A percentile compares a stretch with the other conserved stretches of the same genome.
phyloP scores from a whole-genome alignment of 2,888 invertebrate genomes.

The Thecophora atra region DNA sequence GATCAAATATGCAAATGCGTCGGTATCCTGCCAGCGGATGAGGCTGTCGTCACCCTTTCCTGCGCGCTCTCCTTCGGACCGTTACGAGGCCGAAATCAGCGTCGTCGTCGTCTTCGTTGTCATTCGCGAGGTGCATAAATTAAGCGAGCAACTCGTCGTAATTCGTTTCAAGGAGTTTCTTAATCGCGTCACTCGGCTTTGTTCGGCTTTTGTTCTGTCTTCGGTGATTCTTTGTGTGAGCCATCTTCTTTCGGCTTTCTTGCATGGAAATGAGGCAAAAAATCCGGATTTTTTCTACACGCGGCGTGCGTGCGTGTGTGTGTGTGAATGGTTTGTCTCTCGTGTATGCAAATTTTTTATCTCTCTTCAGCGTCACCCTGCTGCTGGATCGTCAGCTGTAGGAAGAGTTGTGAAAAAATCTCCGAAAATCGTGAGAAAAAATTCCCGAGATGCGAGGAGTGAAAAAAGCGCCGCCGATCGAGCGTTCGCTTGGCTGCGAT shows the following conservation, averaged over 20 bases:
- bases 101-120: background rate
- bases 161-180: constrained; percentile 35
- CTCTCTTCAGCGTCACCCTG: constrained; percentile 44
- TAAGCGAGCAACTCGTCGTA: constrained; percentile 39
- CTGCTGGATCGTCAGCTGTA: constrained; percentile 28
- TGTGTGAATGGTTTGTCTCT: constrained; percentile 33
- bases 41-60: constrained; percentile 47
- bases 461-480: constrained; percentile 3
- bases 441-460: background rate
- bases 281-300: constrained; percentile 57
- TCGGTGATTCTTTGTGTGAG: constrained; percentile 36
- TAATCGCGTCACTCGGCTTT: constrained; percentile 39
- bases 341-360: constrained; percentile 43
- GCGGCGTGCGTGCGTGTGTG: background rate
- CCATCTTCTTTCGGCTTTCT: constrained; percentile 50
- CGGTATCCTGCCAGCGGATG: constrained; percentile 49
- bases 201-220: constrained; percentile 42
- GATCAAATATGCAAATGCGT: constrained; percentile 58
- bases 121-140: constrained; percentile 59
- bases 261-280: constrained; percentile 62
- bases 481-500: background rate
- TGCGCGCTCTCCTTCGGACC: constrained; percentile 1
- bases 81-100: constrained; percentile 7
- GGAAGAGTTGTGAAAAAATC: constrained; percentile 24
- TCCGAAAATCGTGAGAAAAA: constrained; percentile 41